Base-by-base conservation (phyloP, 1,140 invertebrate species). In the Cotesia chilonis region DNA sequence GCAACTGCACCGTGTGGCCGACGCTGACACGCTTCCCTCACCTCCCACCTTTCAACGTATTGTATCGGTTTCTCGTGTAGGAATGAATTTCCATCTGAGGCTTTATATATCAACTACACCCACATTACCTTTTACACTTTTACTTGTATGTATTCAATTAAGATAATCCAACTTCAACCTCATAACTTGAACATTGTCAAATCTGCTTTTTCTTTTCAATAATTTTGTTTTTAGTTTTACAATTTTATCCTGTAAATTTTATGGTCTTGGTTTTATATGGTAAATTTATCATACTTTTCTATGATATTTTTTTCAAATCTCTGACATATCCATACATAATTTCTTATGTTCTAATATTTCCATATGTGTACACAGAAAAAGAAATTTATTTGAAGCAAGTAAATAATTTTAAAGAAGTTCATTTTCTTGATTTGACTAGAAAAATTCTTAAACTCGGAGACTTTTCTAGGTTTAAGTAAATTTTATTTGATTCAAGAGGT, bases 41-140 rank as follows among this genome's bases (percentile, higher is more conserved):
- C 67, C 52, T 35, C 63, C 6, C 54, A 36, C 37, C 37, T 72
- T 54, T 68, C 71, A 57, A 64, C 63, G 36, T 37, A 47, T 41
- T 72, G 57, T 72, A 72, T 67, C 54, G 70, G 64, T 61, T 72
- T 66, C 64, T 72, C 64, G 54, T 28, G 35, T 66, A 20, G 14
- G 41, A 59, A 72, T 72, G 47, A 72, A 72, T 72, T 72, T 67
- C 54, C 20, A 51, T 38, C 51, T 57, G 28, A 17, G n/a, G 20
- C 59, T 4, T 35, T 52, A 59, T 51, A 51, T 65, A 10, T 10
- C 47, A 7, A 20, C 17, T 41, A 65, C 41, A 20, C 41, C 51
- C 47, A 55, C 28, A 67, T 36, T 28, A 47, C 41, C 7, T 20
- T 65, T 51, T 51, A 52, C 17, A 17, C 17, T 17, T 47, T 47